Conservation (phyloP, 2,888 invertebrate genomes). For the Andrena trimmerana region DNA sequence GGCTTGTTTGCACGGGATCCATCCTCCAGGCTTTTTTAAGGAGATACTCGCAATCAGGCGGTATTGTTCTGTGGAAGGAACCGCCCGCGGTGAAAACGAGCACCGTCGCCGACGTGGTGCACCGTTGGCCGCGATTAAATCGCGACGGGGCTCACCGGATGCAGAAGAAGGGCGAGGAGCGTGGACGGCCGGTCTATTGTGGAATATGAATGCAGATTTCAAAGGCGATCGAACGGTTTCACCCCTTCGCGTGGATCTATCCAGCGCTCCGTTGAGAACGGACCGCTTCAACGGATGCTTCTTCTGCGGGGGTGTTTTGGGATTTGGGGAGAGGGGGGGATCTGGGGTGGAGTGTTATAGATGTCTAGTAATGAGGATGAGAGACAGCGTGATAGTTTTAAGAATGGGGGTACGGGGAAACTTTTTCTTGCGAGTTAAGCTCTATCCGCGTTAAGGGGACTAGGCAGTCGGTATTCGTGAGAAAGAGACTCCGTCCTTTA, state of each 20-base stretch:
- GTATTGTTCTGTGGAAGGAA: constrained; percentile 73
- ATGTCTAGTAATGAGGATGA: too few relatives aligned
- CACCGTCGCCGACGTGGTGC: constrained; percentile 64
- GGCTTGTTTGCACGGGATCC: constrained; percentile 62
- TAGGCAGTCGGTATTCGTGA: too few relatives aligned
- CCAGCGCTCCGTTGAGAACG: too few relatives aligned
- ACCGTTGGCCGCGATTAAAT: constrained; percentile 48
- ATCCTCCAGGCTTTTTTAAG: constrained; percentile 64
- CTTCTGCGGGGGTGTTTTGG: too few relatives aligned
- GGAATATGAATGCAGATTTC: background rate
- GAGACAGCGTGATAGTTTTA: too few relatives aligned
- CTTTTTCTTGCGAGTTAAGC: too few relatives aligned
- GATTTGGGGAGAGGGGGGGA: too few relatives aligned
- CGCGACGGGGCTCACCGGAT: constrained; percentile 26
- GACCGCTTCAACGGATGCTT: too few relatives aligned
- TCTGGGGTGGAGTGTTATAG: too few relatives aligned
- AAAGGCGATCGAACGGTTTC: background rate
- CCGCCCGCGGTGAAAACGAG: constrained; percentile 70
- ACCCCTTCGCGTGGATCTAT: background rate
- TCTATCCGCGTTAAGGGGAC: too few relatives aligned
- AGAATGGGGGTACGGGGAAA: too few relatives aligned
- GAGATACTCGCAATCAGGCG: constrained; percentile 69
- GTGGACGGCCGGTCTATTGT: constrained; percentile 6
- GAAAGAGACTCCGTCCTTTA: too few relatives aligned
- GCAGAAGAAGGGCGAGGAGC: constrained; percentile 35